Conservation (phyloP, 2,888 invertebrate species). For the Notodonta ziczac region DNA sequence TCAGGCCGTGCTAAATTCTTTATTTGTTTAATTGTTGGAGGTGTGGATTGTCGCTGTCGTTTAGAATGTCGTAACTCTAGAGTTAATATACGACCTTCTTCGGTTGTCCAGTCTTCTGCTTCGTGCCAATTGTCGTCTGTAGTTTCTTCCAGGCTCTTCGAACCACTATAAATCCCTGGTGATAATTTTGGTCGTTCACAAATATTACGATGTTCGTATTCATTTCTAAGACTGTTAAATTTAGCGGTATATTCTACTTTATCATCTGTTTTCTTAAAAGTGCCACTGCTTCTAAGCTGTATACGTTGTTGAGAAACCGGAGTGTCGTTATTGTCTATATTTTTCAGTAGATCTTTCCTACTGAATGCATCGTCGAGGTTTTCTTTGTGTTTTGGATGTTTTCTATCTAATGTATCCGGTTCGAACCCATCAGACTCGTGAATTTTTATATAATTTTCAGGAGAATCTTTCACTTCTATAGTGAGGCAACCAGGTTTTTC, state of each 20-base stretch:
- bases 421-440: conserved; percentile 93
- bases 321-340: conserved; percentile 52
- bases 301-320: conserved; percentile 81
- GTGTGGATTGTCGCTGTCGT: conserved; percentile 87
- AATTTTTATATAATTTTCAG: conserved; percentile 89
- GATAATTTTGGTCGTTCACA: conserved; percentile 70
- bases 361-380: conserved; percentile 58
- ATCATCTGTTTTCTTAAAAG: conserved; percentile 85
- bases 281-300: conserved; percentile 87
- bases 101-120: conserved; percentile 68
- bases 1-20: conserved; percentile 86
- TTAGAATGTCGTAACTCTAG: conserved; percentile 90
- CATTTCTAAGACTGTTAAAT: conserved; percentile 89
- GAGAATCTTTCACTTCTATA: conserved; percentile 93
- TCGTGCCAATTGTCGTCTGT: conserved; percentile 65
- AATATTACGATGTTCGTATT: conserved; percentile 87
- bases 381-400: conserved; percentile 83
- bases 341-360: conserved; percentile 64
- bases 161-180: conserved; percentile 56
- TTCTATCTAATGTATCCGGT: conserved; percentile 93
- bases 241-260: conserved; percentile 67
- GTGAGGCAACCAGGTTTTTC: conserved; percentile 91
- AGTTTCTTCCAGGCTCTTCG: conserved; percentile 59
- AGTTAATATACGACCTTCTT: conserved; percentile 87
- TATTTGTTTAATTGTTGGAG: conserved; percentile 74